These are phyloP conservation scores for Campylomormyrus numenius DNA, from an alignment of 2,113 vertebrate species.

Conservation along the genomic window DNA sequence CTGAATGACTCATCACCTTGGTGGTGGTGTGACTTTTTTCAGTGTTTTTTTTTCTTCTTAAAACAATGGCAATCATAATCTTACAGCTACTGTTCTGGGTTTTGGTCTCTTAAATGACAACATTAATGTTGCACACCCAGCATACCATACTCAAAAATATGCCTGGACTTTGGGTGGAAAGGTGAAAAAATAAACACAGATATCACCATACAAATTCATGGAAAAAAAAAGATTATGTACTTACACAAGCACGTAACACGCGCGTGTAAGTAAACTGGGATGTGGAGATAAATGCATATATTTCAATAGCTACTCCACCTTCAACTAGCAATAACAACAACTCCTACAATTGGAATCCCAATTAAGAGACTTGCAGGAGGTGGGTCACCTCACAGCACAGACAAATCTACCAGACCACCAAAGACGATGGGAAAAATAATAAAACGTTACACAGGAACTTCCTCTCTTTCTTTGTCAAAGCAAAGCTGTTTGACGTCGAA, in stretches of 20 bases:
- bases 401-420: constrained; percentile 7
- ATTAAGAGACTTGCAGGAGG: not conserved
- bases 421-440: not conserved
- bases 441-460: not conserved
- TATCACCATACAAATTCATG: not conserved
- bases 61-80: not conserved
- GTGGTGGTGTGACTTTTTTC: not conserved
- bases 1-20: not conserved
- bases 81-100: not conserved
- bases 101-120: too few relatives aligned
- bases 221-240: not conserved
- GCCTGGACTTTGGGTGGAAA: not conserved
- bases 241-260: not conserved
- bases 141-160: not conserved
- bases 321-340: not conserved
- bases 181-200: not conserved
- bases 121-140: not conserved
- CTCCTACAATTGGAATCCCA: not conserved
- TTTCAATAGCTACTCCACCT: not conserved
- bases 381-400: not conserved
- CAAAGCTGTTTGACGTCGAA: constrained; percentile 1
- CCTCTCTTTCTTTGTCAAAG: not conserved
- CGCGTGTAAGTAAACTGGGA: not conserved
- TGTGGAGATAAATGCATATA: not conserved
- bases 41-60: not conserved